phyloP scores from a whole-genome alignment of 2,888 invertebrate genomes.

The Palloptera scutellata region DNA sequence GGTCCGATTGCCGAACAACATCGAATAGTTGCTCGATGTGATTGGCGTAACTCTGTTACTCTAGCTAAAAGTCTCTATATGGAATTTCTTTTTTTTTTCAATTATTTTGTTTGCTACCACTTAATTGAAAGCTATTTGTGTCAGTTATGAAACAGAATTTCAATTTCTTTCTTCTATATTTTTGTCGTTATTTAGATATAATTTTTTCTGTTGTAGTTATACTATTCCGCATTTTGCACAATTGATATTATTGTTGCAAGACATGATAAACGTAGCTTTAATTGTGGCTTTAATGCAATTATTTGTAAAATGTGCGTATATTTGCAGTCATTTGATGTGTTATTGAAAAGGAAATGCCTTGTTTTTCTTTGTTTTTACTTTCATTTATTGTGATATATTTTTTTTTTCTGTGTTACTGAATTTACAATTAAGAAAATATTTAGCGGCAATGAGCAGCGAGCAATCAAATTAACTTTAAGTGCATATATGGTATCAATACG shows the following conservation, averaged over 20 bases:
- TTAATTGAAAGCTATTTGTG: slow-evolving; percentile 38
- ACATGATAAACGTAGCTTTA: too few species aligned
- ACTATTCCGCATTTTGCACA: slow-evolving; percentile 45
- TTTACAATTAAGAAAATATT: slow-evolving; percentile 14
- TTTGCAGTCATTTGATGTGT: too few species aligned
- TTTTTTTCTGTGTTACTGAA: too few species aligned
- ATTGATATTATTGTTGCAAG: background rate
- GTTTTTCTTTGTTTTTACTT: background rate
- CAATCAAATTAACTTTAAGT: too few species aligned
- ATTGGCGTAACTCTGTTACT: too few species aligned
- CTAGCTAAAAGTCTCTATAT: too few species aligned
- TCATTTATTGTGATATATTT: too few species aligned
- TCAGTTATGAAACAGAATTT: slow-evolving; percentile 48
- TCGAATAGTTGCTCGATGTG: background rate
- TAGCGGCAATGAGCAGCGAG: background rate
- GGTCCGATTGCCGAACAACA: slow-evolving; percentile 13
- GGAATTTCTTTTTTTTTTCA: too few species aligned
- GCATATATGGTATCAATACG: too few species aligned
- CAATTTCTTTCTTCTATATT: slow-evolving; percentile 12
- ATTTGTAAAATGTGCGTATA: too few species aligned
- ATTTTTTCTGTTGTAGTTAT: slow-evolving; percentile 35
- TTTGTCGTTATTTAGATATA: slow-evolving; percentile 38
- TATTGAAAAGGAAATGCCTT: slow-evolving; percentile 22
- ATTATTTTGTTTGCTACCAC: background rate
- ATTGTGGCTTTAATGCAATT: too few species aligned